Base-by-base conservation (phyloP, 2,888 invertebrate species). In the Sphaeridia pumilis region DNA sequence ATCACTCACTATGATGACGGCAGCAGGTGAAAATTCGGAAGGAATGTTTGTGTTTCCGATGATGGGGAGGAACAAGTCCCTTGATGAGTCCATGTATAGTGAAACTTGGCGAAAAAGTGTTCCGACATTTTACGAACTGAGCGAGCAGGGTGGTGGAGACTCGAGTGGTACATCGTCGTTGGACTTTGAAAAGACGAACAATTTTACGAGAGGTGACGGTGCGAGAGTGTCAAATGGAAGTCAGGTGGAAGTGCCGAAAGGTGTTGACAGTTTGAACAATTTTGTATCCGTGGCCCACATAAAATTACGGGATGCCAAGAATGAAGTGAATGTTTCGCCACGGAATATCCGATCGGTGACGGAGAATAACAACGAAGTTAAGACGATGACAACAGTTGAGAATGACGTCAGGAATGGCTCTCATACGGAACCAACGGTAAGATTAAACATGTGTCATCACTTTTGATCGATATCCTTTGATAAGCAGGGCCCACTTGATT, bases 21-120 rank as follows among this genome's bases (percentile, higher is more conserved):
- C n/a, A n/a, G 80, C 81, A 38, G 38, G 45, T 10, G 49, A 43
- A 17, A 38, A 43, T 36, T 20, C 38, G 12, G 31, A 28, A n/a
- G 17, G 4, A 21, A 14, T n/a, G n/a, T 20, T 26, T 24, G 25
- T 28, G 17, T 46, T 17, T 22, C 35, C 45, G 42, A 55, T 51
- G n/a, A 58, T 61, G 52, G 59, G 61, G 12, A 52, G 61, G 20
- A 60, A 61, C 54, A 64, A 62, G 54, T 58, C 58, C 27, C 51
- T 64, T 47, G 63, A 63, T 41, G 62, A 63, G 47, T 59, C 63
- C 36, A 61, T 60, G 12, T 64, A 64, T 56, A 60, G 59, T 26
- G 63, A 60, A 41, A 54, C 59, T 34, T 61, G 64, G 63, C 52
- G 61, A 34, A 63, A 63, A 41, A 64, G 59, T 51, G 59, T 63